Conservation (phyloP, 2,113 vertebrate species). For the Burhinus bistriatus region DNA sequence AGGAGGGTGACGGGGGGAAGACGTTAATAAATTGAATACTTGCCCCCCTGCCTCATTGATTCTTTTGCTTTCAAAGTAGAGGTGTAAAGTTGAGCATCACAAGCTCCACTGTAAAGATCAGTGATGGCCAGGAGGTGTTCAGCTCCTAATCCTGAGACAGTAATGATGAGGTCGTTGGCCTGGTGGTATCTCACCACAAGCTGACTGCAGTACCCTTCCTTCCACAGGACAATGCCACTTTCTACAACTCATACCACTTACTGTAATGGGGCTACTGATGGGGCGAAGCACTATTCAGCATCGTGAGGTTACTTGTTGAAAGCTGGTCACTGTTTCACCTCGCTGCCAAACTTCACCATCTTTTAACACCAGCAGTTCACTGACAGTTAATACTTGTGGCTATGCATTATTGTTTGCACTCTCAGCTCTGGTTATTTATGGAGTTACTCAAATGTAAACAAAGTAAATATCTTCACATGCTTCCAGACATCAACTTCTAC, state of each 20-base stretch:
- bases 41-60: not conserved
- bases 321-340: not conserved
- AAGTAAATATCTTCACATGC: not conserved
- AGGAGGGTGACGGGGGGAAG: not conserved
- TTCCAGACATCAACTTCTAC: not conserved
- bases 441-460: not conserved
- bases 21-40: not conserved
- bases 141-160: not conserved
- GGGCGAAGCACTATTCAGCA: not conserved
- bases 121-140: not conserved
- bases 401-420: not conserved
- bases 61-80: not conserved
- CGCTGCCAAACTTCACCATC: not conserved
- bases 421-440: not conserved
- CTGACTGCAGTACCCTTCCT: not conserved
- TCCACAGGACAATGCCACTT: not conserved
- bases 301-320: not conserved
- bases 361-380: not conserved
- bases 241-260: not conserved
- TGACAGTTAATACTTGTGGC: not conserved
- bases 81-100: not conserved
- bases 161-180: accelerated
- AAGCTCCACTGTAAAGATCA: not conserved
- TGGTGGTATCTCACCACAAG: not conserved
- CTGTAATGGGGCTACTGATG: not conserved